phyloP scores from a whole-genome alignment of 2,797 vertebrate species.

The Okamejei kenojei region DNA sequence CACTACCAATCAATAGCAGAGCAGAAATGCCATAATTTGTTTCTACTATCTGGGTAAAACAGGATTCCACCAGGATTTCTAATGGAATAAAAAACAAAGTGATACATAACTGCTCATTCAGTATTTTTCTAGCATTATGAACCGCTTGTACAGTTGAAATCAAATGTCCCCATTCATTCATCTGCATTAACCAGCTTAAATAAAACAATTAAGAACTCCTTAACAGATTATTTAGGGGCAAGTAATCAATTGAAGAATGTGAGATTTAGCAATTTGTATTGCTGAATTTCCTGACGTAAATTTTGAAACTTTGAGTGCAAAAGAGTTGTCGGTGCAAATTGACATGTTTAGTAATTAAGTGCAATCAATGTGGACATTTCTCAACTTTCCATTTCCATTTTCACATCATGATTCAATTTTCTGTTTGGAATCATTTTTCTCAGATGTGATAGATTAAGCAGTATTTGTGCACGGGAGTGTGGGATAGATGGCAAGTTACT shows the following conservation, averaged over 20 bases:
- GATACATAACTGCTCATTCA: not conserved
- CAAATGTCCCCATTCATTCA: not conserved
- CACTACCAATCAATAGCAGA: not conserved
- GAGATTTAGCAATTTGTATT: not conserved
- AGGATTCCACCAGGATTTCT: not conserved
- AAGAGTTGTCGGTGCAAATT: not conserved
- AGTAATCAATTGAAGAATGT: not conserved
- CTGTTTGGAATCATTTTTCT: not conserved
- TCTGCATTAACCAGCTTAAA: not conserved
- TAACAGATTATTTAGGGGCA: not conserved
- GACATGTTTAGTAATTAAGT: not conserved
- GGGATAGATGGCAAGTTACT: not conserved
- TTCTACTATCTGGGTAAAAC: not conserved
- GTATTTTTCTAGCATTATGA: not conserved
- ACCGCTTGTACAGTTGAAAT: not conserved
- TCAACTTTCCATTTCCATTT: not conserved
- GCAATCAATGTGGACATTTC: not conserved
- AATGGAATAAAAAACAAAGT: not conserved
- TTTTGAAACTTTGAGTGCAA: not conserved
- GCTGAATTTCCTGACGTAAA: not conserved
- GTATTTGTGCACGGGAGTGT: not conserved
- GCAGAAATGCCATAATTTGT: not conserved
- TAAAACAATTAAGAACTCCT: not conserved
- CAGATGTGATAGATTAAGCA: not conserved
- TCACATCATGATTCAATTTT: not conserved